Evolutionary conservation across 2,888 invertebrate species (phyloP).

Genomic region (Himalopsyche japonica): DNA sequence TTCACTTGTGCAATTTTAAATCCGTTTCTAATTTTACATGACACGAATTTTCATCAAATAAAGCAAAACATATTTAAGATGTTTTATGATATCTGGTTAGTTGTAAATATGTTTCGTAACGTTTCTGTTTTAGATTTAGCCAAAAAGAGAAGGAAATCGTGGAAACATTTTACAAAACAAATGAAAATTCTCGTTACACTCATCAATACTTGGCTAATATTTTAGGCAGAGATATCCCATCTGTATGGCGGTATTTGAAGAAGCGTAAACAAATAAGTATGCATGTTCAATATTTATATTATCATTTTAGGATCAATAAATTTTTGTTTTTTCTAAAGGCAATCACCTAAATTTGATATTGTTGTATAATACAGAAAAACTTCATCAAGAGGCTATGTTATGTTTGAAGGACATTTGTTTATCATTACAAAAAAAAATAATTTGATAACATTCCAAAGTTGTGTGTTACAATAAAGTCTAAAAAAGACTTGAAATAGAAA

Average conservation of each 20-base stretch:
- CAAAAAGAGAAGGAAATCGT: slow-evolving; percentile 16
- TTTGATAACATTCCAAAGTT: too few relatives aligned
- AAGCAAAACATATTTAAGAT: neutral
- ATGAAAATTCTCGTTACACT: neutral
- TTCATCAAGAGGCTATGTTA: too few relatives aligned
- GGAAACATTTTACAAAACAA: neutral
- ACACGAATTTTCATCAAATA: too few relatives aligned
- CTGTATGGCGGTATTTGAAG: slow-evolving; percentile 17
- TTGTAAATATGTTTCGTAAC: neutral
- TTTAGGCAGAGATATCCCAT: slow-evolving; percentile 19
- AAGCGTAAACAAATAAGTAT: neutral
- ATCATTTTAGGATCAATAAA: neutral
- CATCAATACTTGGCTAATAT: slow-evolving; percentile 8
- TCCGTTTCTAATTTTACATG: too few relatives aligned
- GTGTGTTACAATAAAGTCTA: too few relatives aligned
- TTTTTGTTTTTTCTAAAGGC: too few relatives aligned
- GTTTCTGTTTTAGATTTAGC: slow-evolving; percentile 9
- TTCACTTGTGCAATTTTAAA: too few relatives aligned
- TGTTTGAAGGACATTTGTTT: too few relatives aligned
- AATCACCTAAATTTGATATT: too few relatives aligned
- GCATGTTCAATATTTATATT: neutral
- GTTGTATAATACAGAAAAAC: too few relatives aligned
- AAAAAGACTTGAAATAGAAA: too few relatives aligned
- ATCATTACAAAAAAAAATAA: too few relatives aligned
- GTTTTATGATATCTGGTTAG: neutral